phyloP scores from a whole-genome alignment of 2,797 vertebrate species.

The Clarias platycephalus region DNA sequence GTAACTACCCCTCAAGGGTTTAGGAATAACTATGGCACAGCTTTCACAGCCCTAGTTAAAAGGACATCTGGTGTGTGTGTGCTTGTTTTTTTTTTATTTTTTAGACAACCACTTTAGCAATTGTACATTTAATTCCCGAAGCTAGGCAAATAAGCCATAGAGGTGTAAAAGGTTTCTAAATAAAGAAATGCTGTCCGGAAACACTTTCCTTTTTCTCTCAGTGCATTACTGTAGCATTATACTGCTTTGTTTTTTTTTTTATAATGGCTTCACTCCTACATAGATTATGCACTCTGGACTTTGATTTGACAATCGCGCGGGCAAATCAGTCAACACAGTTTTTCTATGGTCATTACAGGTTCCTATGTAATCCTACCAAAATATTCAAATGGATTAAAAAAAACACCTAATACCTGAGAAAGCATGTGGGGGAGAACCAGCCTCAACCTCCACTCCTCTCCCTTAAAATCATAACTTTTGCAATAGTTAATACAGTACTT shows the following conservation, averaged over 20 bases:
- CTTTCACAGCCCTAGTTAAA: conserved; percentile 21
- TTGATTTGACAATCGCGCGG: conserved; percentile 25
- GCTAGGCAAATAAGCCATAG: conserved; percentile 17
- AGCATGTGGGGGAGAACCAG: not conserved
- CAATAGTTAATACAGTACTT: not conserved
- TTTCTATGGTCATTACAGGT: conserved; percentile 14
- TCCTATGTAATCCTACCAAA: conserved; percentile 16
- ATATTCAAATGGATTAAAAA: conserved; percentile 22
- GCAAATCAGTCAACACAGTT: conserved; percentile 22
- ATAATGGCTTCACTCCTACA: conserved; percentile 36
- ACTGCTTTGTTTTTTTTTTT: conserved; percentile 13
- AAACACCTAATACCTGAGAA: conserved; percentile 8
- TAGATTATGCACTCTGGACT: conserved; percentile 20
- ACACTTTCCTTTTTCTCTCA: conserved; percentile 22
- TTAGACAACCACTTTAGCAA: conserved; percentile 38
- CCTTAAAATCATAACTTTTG: not conserved
- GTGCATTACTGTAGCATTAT: conserved; percentile 42
- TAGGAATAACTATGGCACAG: conserved; percentile 11
- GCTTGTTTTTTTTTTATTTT: not conserved
- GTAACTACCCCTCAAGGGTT: conserved; percentile 4
- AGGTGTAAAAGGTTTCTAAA: conserved; percentile 52
- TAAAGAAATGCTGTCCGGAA: conserved; percentile 37
- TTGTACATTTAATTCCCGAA: conserved; percentile 37
- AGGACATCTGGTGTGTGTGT: not conserved
- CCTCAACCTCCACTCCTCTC: not conserved